These are phyloP conservation scores for Eupithecia vulgata DNA, from an alignment of 2,888 invertebrate species.

Conservation along the genomic window DNA sequence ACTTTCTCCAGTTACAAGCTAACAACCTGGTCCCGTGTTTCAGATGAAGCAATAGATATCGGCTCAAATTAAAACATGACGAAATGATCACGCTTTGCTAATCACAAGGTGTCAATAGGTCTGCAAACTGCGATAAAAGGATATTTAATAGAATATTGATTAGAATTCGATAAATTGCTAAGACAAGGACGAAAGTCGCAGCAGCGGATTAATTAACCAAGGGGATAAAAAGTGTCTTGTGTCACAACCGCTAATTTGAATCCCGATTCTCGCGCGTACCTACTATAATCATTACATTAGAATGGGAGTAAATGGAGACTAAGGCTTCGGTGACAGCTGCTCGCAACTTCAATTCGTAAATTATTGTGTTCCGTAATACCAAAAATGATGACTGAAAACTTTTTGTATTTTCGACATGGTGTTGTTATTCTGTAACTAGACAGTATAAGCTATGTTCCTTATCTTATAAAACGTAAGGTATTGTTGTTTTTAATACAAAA, in stretches of 20 bases:
- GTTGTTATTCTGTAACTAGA: too few species aligned
- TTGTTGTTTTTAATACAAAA: too few species aligned
- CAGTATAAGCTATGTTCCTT: too few species aligned
- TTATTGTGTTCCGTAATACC: too few species aligned
- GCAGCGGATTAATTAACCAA: not conserved
- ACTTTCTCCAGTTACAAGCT: slow-evolving; percentile 32
- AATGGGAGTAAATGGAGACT: too few species aligned
- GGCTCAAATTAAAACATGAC: slow-evolving; percentile 24
- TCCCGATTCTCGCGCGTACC: not conserved
- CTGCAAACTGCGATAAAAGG: slow-evolving; percentile 12
- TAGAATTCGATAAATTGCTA: not conserved
- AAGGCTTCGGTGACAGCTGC: too few species aligned
- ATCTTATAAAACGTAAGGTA: too few species aligned
- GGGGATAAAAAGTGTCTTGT: not conserved
- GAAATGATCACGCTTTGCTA: slow-evolving; percentile 28
- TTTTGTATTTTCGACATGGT: too few species aligned
- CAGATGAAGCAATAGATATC: slow-evolving; percentile 15
- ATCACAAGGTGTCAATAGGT: slow-evolving; percentile 25
- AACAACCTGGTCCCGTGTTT: slow-evolving; percentile 7
- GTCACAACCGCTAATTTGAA: not conserved
- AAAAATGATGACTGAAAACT: too few species aligned
- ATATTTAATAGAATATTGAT: slow-evolving; percentile 2
- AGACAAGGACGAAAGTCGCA: not conserved
- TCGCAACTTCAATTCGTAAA: too few species aligned
- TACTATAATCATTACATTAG: not conserved